A percentile compares a stretch with the other conserved stretches of the same genome.
These are phyloP conservation scores for Spilogale gracilis DNA, from an alignment of 2,113 vertebrate species.

Conservation along the genomic window DNA sequence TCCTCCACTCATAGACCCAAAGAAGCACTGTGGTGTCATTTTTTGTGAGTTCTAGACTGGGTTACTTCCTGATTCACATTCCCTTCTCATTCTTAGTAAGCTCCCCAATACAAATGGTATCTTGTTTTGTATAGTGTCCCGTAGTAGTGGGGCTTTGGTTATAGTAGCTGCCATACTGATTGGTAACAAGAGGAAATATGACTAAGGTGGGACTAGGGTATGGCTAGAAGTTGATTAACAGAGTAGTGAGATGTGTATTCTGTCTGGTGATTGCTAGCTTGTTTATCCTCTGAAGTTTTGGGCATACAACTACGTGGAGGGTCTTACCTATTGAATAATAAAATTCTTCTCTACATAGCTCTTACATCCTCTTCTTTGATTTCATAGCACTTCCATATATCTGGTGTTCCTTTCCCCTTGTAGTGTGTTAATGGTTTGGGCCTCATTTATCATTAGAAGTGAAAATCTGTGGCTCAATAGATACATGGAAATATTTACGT, in stretches of 20 bases:
- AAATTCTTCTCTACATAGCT: background rate
- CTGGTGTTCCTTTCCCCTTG: slow-evolving; percentile 35
- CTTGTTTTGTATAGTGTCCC: background rate
- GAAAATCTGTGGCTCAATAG: slow-evolving; percentile 33
- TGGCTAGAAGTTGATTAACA: slow-evolving; percentile 45
- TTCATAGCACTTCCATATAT: background rate
- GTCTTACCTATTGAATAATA: slow-evolving; percentile 39
- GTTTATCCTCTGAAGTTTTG: slow-evolving; percentile 53
- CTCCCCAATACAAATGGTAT: slow-evolving; percentile 24
- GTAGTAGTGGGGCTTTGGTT: slow-evolving; percentile 21
- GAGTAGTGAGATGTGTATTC: background rate
- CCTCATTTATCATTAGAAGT: slow-evolving; percentile 18
- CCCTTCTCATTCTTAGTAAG: background rate
- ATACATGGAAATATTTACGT: slow-evolving; percentile 55
- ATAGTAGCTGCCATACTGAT: background rate
- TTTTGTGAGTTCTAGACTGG: background rate
- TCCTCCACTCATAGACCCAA: background rate
- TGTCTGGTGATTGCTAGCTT: background rate
- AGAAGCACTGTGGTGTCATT: slow-evolving; percentile 36
- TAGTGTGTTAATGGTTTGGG: background rate
- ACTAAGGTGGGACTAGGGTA: slow-evolving; percentile 26
- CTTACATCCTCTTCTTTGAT: slow-evolving; percentile 12
- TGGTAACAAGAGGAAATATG: slow-evolving; percentile 27
- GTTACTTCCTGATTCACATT: slow-evolving; percentile 5
- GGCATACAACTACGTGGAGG: slow-evolving; percentile 15